phyloP scores from a whole-genome alignment of 2,797 vertebrate species.

The Sebastiscus albofasciatus region DNA sequence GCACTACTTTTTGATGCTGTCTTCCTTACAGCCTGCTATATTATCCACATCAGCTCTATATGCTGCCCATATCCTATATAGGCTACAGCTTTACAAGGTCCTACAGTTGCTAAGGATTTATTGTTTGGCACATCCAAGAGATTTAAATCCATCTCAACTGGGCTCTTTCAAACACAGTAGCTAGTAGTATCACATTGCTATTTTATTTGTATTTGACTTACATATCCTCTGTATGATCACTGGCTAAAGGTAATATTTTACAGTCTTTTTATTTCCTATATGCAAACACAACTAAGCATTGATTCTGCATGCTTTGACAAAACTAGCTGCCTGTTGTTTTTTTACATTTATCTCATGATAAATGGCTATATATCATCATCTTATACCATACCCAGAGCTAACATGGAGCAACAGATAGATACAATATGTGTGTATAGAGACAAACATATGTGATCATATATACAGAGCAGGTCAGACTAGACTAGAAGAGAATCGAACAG shows the following conservation, averaged over 20 bases:
- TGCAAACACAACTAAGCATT: neutral
- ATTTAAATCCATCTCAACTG: neutral
- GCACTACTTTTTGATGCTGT: constrained; percentile 12
- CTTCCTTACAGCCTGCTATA: neutral
- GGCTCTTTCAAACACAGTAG: neutral
- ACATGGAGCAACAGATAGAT: neutral
- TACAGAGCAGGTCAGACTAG: neutral
- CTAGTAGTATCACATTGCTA: neutral
- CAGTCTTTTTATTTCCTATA: neutral
- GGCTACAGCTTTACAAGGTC: neutral
- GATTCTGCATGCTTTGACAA: neutral
- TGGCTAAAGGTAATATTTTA: neutral
- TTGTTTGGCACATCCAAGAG: neutral
- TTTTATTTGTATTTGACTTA: neutral
- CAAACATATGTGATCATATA: neutral
- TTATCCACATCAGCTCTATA: neutral
- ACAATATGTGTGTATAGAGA: neutral
- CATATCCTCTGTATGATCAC: neutral
- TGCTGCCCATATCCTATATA: neutral
- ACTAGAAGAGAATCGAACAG: constrained; percentile 6
- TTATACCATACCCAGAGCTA: neutral
- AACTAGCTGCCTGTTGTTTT: neutral
- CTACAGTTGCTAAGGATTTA: neutral
- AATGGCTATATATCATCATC: neutral
- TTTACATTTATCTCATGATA: constrained; percentile 1